These are phyloP conservation scores for Conger conger DNA, from an alignment of 2,113 vertebrate species.

Conservation along the genomic window DNA sequence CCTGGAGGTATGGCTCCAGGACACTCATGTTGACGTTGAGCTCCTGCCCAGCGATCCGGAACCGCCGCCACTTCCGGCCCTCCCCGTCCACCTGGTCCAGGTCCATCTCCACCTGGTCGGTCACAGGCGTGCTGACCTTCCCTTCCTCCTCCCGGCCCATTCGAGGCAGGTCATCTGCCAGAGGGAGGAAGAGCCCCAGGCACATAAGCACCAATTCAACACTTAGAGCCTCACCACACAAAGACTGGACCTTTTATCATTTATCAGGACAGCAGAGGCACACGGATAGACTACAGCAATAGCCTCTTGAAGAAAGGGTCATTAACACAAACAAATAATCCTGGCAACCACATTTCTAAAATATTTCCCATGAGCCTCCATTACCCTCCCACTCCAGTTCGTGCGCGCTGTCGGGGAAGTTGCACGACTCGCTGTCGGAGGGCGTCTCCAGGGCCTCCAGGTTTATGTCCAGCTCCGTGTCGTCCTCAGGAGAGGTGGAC, in stretches of 20 bases:
- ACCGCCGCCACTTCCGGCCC: constrained; percentile 74
- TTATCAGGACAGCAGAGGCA: background rate
- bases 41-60: constrained; percentile 63
- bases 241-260: background rate
- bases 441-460: constrained; percentile 79
- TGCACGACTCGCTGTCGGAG: constrained; percentile 74
- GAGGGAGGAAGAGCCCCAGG: background rate
- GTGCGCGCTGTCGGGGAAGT: constrained; percentile 60
- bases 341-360: background rate
- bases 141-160: constrained; percentile 32
- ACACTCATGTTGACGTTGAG: constrained; percentile 74
- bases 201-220: background rate
- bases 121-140: constrained; percentile 31
- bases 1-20: constrained; percentile 76
- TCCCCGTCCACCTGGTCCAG: constrained; percentile 67
- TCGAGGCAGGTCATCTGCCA: constrained; percentile 73
- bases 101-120: constrained; percentile 58
- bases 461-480: constrained; percentile 71
- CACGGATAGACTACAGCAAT: background rate
- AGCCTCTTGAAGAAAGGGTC: background rate
- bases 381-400: constrained; percentile 82
- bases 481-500: constrained; percentile 44
- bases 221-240: background rate
- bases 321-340: background rate
- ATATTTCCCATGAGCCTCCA: background rate